These are phyloP conservation scores for Drosophila birchii DNA, from an alignment of 2,888 invertebrate species.

Conservation along the genomic window DNA sequence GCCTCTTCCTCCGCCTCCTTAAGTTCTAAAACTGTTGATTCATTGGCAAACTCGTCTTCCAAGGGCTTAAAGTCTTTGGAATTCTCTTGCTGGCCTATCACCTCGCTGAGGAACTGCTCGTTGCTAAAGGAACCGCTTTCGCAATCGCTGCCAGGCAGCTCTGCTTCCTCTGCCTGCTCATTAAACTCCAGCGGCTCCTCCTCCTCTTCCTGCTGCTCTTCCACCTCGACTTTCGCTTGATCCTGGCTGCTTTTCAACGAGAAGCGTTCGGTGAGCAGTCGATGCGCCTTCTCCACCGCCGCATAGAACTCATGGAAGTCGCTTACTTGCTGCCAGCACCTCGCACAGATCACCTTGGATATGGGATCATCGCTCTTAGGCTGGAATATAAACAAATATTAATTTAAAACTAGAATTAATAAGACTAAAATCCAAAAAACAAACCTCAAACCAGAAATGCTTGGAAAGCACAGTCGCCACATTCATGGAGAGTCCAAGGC, in stretches of 20 bases:
- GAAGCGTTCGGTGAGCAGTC: conserved; percentile 80
- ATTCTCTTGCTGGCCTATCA: conserved; percentile 31
- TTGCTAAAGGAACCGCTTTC: conserved; percentile 59
- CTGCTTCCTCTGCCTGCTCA: neutral
- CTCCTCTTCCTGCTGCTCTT: neutral
- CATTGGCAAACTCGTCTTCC: neutral
- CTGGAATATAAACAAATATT: conserved; percentile 34
- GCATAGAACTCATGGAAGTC: conserved; percentile 79
- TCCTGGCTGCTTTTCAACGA: conserved; percentile 48
- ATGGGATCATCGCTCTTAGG: conserved; percentile 76
- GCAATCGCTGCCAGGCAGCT: conserved; percentile 17
- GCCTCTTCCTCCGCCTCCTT: neutral
- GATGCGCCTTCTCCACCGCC: conserved; percentile 79
- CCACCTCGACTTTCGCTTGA: conserved; percentile 3
- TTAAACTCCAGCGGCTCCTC: neutral
- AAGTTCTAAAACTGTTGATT: neutral
- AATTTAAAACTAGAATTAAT: neutral
- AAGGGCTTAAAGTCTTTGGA: neutral
- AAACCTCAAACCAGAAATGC: conserved; percentile 84
- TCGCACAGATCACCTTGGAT: conserved; percentile 81
- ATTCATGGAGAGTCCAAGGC: conserved; percentile 71
- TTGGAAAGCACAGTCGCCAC: conserved; percentile 79
- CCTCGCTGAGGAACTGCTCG: conserved; percentile 64
- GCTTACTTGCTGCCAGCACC: conserved; percentile 79
- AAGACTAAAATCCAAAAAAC: neutral